These are phyloP conservation scores for Yoshiicerus persimilis DNA, from an alignment of 1,140 invertebrate genomes.

Conservation along the genomic window DNA sequence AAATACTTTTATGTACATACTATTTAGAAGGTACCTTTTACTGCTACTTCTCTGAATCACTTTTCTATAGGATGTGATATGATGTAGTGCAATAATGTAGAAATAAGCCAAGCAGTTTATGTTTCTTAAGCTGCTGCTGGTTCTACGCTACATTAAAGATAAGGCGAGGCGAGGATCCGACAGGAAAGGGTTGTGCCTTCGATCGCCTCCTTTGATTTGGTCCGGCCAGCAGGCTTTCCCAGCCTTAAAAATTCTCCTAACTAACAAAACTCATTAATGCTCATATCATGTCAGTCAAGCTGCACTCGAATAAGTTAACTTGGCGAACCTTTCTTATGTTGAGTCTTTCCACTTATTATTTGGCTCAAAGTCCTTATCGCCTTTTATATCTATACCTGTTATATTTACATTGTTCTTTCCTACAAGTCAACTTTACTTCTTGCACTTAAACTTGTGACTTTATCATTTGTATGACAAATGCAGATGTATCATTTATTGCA, in stretches of 20 bases:
- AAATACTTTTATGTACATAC: no score
- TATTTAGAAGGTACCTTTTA: no score
- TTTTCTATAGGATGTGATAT: no score
- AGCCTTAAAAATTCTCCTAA: not conserved
- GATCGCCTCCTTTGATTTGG: not conserved
- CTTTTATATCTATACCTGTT: not conserved
- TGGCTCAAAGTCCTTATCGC: no score
- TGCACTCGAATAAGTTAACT: not conserved
- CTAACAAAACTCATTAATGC: not conserved
- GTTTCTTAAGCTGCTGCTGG: constrained; percentile 9
- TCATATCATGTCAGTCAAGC: not conserved
- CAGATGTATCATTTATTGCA: no score
- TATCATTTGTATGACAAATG: no score
- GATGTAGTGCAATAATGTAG: not conserved
- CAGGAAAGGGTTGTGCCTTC: not conserved
- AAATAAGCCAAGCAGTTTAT: not conserved
- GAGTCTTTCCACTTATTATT: not conserved
- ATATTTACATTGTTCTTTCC: no score
- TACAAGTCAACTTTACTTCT: no score
- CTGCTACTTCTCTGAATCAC: no score
- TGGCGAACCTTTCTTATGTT: not conserved
- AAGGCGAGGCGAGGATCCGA: not conserved
- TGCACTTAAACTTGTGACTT: no score
- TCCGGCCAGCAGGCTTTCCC: not conserved
- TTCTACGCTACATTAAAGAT: not conserved